phyloP scores from a whole-genome alignment of 1,140 invertebrate genomes.

The Calosoma granatense region DNA sequence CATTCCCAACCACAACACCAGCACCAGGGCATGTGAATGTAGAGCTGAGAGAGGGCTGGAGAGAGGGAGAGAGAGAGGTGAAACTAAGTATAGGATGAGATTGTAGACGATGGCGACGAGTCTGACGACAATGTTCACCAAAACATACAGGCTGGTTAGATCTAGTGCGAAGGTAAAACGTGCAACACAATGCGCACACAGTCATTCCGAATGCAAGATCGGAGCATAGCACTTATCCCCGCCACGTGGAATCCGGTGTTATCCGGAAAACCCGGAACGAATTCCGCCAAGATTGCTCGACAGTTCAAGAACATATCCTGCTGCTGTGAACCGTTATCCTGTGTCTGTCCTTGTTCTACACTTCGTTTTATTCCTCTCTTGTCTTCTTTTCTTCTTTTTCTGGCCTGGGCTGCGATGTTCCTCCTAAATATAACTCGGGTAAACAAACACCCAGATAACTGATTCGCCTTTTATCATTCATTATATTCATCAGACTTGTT shows the following conservation, averaged over 20 bases:
- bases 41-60: too few species aligned
- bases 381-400: not conserved
- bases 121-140: too few species aligned
- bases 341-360: not conserved
- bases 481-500: not conserved
- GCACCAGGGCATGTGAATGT: too few species aligned
- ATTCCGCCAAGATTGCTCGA: not conserved
- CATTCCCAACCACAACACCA: too few species aligned
- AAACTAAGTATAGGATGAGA: too few species aligned
- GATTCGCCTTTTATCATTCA: not conserved
- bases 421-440: not conserved
- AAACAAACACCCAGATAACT: not conserved
- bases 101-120: too few species aligned
- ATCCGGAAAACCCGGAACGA: conserved; percentile 5
- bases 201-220: not conserved
- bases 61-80: too few species aligned
- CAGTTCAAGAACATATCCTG: not conserved
- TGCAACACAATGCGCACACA: not conserved
- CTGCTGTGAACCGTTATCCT: not conserved
- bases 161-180: too few species aligned
- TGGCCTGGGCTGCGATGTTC: not conserved
- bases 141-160: too few species aligned
- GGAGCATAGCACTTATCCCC: too few species aligned
- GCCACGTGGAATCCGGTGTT: not conserved
- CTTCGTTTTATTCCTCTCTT: not conserved